A percentile compares a stretch with the other conserved stretches of the same genome.
phyloP scores from a whole-genome alignment of 2,113 vertebrate genomes.

The Stigmatopora nigra region DNA sequence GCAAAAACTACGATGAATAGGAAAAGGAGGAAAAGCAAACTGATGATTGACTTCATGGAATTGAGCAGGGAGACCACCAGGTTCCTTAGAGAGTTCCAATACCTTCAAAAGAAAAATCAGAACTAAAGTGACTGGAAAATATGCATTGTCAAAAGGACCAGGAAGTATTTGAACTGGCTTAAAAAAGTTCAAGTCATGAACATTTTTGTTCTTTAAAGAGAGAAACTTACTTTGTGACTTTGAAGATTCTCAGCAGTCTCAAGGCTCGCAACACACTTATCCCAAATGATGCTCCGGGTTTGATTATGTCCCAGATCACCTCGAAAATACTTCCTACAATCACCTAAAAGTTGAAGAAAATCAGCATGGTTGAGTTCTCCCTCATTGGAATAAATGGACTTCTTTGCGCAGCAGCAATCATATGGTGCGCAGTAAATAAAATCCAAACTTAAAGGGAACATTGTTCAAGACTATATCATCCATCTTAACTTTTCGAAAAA shows the following conservation, averaged over 20 bases:
- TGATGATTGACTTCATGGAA: conserved; percentile 99
- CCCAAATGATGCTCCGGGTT: conserved; percentile 90
- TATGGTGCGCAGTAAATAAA: too few relatives aligned
- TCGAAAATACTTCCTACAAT: conserved; percentile 98
- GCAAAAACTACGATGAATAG: conserved; percentile 98
- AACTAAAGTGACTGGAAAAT: neutral
- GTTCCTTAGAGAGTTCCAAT: conserved; percentile 95
- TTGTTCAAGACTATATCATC: neutral
- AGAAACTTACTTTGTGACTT: conserved; percentile 90
- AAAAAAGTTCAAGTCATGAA: too few relatives aligned
- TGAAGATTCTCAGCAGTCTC: conserved; percentile 90
- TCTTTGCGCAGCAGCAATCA: too few relatives aligned
- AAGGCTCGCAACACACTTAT: conserved; percentile 91
- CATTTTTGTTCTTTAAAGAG: too few relatives aligned
- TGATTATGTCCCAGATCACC: conserved; percentile 91
- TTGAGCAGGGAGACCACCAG: conserved; percentile 93
- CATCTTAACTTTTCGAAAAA: neutral
- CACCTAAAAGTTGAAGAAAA: conserved; percentile 69
- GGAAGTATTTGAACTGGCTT: neutral
- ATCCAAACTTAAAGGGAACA: too few relatives aligned
- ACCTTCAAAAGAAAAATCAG: conserved; percentile 64
- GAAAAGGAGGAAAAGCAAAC: conserved; percentile 94
- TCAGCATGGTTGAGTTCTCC: neutral
- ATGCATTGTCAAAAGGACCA: neutral
- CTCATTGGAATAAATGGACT: neutral